Evolutionary conservation across 2,797 vertebrate genomes (phyloP), one percentile per base, ranked within the genome.

Genomic region (Petrocephalus sullivani): DNA sequence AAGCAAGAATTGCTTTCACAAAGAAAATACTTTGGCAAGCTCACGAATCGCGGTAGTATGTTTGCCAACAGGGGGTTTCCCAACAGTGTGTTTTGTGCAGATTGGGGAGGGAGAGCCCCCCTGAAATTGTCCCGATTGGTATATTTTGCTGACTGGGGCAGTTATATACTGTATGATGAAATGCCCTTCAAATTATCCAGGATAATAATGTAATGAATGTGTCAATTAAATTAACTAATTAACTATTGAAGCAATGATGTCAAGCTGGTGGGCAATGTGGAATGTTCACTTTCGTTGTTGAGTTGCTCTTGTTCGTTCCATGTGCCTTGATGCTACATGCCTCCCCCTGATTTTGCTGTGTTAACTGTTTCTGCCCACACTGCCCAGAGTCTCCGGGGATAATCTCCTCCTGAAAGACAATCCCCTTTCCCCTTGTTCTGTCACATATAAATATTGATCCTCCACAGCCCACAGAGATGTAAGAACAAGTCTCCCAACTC

Each of bases 281-380:
- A 37, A 71, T 71, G 64, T 28, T 71, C 64, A 71, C 64, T 71
- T 71, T 16, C 14, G 14, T 71, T 37, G 37, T 37, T 71, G 12
- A 37, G 37, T 71, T 71, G 28, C 64, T 71, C 10, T 37, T 37
- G 64, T 16, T 37, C 64, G 14, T 71, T 71, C 64, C 56, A 23
- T 86, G 10, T 86, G 37, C 56, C 56, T 60, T 33, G 60, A 86
- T 51, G 37, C 14, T 41, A 4, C 33, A 28, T 28, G 4, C 49
- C 57, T 86, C 85, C 75, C 37, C 23, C 56, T 85, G 10, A 57
- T 58, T 86, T 60, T 60, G 51, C 33, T 61, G 64, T 71, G 64
- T 53, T 61, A 86, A 86, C 51, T 56, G 54, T 85, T 85, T 85
- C 83, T 85, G 57, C 33, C 57, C 4, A 61, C 56, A 61, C 56